phyloP scores from a whole-genome alignment of 2,113 vertebrate genomes.

The Pycnonotus jocosus region DNA sequence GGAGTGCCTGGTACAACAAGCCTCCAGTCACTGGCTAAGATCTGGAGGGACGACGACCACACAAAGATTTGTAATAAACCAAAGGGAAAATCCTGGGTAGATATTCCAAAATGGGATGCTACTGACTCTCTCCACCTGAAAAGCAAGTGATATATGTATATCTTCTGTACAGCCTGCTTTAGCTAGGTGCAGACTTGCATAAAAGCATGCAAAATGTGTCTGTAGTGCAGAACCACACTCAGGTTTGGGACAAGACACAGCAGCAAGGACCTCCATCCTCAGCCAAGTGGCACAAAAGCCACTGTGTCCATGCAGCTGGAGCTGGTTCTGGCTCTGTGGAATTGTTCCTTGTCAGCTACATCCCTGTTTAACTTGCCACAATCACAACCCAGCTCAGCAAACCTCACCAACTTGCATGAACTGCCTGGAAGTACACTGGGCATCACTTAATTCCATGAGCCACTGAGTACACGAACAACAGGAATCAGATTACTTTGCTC shows the following conservation, averaged over 20 bases:
- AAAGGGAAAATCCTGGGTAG: background rate
- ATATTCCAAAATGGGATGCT: background rate
- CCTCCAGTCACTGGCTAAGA: background rate
- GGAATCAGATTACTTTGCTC: background rate
- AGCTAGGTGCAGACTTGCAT: background rate
- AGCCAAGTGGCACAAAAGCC: background rate
- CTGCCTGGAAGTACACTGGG: background rate
- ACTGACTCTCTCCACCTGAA: background rate
- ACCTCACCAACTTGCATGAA: background rate
- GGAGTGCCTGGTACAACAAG: background rate
- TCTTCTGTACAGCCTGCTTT: background rate
- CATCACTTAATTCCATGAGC: background rate
- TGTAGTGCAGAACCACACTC: rapidly evolving
- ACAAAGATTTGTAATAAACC: background rate
- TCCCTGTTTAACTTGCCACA: background rate
- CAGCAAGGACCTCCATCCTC: background rate
- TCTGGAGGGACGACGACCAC: background rate
- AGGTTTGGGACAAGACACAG: background rate
- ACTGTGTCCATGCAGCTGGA: rapidly evolving
- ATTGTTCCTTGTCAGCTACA: background rate
- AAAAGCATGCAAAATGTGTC: rapidly evolving
- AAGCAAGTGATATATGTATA: rapidly evolving
- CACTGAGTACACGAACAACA: background rate
- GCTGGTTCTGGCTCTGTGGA: background rate
- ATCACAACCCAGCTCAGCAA: background rate